Evolutionary conservation across 2,888 invertebrate species (phyloP), one percentile per base, ranked within the genome.

Genomic region (Drymonia ruficornis): DNA sequence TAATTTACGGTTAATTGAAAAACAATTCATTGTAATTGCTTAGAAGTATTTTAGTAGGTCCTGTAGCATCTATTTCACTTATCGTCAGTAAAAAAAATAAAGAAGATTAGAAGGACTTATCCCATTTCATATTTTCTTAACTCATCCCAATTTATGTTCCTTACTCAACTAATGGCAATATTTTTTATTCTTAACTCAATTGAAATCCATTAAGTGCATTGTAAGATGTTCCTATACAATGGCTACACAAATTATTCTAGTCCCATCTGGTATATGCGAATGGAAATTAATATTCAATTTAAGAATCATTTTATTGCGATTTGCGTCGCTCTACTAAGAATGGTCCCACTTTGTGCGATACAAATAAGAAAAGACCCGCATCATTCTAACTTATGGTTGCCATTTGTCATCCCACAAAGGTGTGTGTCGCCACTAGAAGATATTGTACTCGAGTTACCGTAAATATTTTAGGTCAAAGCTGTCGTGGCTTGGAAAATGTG

Each of bases 341-440:
- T 47, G 12, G 34, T n/a, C 6, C 34, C 47, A 47, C 47, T 47
- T 47, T 47, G 16, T 34, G 47, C 31, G 47, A 47, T 34, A 57
- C 54, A 56, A 61, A 59, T 61, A 57, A 65, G 61, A 55, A 57
- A 47, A 43, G 51, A 63, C 72, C 70, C 65, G 66, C 63, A 70
- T 72, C 72, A 67, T 62, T 63, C 63, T 63, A 63, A 68, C 67
- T 68, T 72, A 67, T 66, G 61, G 59, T 55, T 55, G 58, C 61
- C 70, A 70, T 74, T 74, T 70, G 67, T 74, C 74, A 74, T 63
- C 48, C 53, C 53, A 69, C 69, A 69, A 72, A 69, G 61, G 65
- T 65, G 57, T 34, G 34, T 47, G 47, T 47, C 46, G 28, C 31
- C 47, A 13, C 47, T 13, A 47, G 7, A 18, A 47, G 29, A 19